These are phyloP conservation scores for Hypomecis punctinalis DNA, from an alignment of 2,888 invertebrate genomes.

Conservation along the genomic window DNA sequence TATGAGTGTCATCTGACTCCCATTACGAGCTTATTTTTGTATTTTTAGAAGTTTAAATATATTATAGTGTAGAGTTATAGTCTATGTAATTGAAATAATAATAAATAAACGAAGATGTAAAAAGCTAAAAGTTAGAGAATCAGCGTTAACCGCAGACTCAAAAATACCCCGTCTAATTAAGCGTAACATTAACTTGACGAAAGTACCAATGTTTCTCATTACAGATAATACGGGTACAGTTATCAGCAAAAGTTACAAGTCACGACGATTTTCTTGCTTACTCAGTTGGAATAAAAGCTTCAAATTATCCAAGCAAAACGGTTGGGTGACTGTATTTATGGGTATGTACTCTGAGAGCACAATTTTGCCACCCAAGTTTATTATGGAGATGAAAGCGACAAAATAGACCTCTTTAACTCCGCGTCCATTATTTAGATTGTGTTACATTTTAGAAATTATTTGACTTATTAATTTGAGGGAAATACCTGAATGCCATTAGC, in stretches of 20 bases:
- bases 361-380: slow-evolving; percentile 2
- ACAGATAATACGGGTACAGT: slow-evolving; percentile 21
- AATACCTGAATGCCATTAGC: no score
- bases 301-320: slow-evolving; percentile 9
- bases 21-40: no score
- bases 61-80: no score
- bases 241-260: slow-evolving; percentile 16
- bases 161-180: slow-evolving; percentile 16
- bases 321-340: slow-evolving; percentile 14
- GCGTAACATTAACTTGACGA: slow-evolving; percentile 15
- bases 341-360: neutral
- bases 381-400: neutral
- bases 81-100: no score
- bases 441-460: no score
- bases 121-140: no score
- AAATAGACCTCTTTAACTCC: neutral
- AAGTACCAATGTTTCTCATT: slow-evolving; percentile 19
- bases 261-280: slow-evolving; percentile 20
- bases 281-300: slow-evolving; percentile 25
- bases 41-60: no score
- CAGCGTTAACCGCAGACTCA: neutral
- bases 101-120: neutral
- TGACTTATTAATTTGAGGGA: no score
- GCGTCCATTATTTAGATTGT: neutral
- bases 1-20: no score